Conservation (phyloP, 2,797 vertebrate genomes). For the Parambassis ranga region DNA sequence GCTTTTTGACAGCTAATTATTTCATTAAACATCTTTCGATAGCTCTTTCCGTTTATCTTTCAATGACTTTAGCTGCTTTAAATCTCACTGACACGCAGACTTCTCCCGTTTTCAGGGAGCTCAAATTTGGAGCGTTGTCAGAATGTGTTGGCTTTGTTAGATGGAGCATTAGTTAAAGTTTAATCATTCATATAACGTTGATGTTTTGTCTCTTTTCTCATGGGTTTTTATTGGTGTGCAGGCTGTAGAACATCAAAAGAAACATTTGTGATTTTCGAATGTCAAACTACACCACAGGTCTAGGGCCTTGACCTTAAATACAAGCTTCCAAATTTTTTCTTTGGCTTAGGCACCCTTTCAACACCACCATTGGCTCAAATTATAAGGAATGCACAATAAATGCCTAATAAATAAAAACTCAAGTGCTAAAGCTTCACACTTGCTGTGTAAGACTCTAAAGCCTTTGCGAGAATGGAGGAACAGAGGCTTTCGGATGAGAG, state of each 20-base stretch:
- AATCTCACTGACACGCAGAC: conserved; percentile 39
- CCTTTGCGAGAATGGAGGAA: no score
- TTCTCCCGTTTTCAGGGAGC: conserved; percentile 33
- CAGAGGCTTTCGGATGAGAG: no score
- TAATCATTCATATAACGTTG: conserved; percentile 41
- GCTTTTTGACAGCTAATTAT: conserved; percentile 76
- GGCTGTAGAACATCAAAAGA: no score
- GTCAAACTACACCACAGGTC: not conserved
- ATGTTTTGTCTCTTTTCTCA: not conserved
- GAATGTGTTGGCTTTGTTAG: conserved; percentile 29
- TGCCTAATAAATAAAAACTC: no score
- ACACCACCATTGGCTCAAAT: no score
- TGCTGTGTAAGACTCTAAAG: no score
- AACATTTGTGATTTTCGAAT: not conserved
- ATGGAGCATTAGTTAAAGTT: conserved; percentile 31
- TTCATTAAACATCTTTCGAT: conserved; percentile 66
- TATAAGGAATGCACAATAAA: no score
- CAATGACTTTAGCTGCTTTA: conserved; percentile 47
- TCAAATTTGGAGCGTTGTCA: conserved; percentile 6
- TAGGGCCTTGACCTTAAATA: no score
- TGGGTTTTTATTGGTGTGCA: not conserved
- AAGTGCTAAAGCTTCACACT: no score
- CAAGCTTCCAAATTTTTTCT: no score
- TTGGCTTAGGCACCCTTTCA: not conserved
- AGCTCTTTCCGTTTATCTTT: conserved; percentile 60